A percentile compares a stretch with the other conserved stretches of the same genome.
These are phyloP conservation scores for Pachycephala philippinensis DNA, from an alignment of 2,113 vertebrate species.

Conservation along the genomic window DNA sequence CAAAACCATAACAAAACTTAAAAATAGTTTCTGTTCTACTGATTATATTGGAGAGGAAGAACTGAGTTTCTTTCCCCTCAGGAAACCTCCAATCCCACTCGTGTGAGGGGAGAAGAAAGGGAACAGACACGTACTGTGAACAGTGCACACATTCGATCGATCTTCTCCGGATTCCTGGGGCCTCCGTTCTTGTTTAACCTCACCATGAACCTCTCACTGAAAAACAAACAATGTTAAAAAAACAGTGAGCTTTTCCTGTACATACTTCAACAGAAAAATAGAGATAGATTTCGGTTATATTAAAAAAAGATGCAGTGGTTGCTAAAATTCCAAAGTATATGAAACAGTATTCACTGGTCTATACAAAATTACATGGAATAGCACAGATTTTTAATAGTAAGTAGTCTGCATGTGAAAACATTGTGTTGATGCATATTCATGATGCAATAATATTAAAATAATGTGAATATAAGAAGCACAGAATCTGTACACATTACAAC, in stretches of 20 bases:
- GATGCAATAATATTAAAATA: background rate
- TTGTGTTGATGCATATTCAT: background rate
- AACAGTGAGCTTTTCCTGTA: background rate
- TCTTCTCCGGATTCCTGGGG: constrained; percentile 94
- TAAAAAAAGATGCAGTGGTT: background rate
- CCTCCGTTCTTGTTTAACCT: constrained; percentile 96
- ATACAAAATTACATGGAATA: background rate
- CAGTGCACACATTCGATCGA: constrained; percentile 91
- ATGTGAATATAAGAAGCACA: background rate
- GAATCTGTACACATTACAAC: background rate
- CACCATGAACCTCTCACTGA: constrained; percentile 95
- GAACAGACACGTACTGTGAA: constrained; percentile 84
- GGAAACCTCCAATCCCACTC: background rate
- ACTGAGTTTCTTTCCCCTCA: background rate
- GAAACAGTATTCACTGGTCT: background rate
- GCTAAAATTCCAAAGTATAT: background rate
- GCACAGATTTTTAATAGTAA: background rate
- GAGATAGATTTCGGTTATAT: background rate
- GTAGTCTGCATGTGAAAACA: background rate
- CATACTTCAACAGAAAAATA: background rate
- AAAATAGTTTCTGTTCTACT: background rate
- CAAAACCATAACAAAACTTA: background rate
- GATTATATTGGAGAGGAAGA: background rate
- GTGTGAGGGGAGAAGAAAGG: constrained; percentile 4
- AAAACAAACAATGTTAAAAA: constrained; percentile 57